Conservation (phyloP, 2,888 invertebrate genomes). For the Thymelicus lineola region DNA sequence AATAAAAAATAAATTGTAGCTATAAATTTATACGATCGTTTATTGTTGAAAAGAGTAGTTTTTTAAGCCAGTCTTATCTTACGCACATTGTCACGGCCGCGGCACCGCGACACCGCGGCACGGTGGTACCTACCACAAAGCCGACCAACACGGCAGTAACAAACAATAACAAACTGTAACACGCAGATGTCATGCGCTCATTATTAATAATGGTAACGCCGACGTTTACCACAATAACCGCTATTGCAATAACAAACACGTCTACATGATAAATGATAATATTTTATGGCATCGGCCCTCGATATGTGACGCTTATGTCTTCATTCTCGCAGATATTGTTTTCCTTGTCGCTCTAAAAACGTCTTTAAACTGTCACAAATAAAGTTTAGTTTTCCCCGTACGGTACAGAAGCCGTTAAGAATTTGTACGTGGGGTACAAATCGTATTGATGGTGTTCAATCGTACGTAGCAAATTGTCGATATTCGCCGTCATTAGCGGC, state of each 20-base stretch:
- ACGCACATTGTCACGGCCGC: constrained; percentile 49
- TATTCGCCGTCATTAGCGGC: constrained; percentile 75
- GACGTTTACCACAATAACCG: constrained; percentile 80
- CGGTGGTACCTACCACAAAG: constrained; percentile 42
- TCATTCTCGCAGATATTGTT: constrained; percentile 65
- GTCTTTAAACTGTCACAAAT: constrained; percentile 35
- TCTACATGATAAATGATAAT: constrained; percentile 80
- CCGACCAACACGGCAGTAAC: constrained; percentile 51
- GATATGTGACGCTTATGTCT: constrained; percentile 74
- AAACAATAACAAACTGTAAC: constrained; percentile 62
- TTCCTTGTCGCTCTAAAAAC: constrained; percentile 39
- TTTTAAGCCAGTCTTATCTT: constrained; percentile 47
- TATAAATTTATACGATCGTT: not conserved
- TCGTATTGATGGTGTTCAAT: constrained; percentile 80
- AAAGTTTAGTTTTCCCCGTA: constrained; percentile 42
- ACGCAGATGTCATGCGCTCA: constrained; percentile 73
- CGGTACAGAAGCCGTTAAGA: constrained; percentile 52
- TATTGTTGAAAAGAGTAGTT: constrained; percentile 19
- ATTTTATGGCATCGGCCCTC: constrained; percentile 80
- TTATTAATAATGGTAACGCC: constrained; percentile 78
- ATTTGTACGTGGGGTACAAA: constrained; percentile 66
- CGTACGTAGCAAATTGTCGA: constrained; percentile 83
- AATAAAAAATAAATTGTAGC: not conserved
- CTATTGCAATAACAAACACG: constrained; percentile 78
- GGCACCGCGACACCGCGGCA: no score